phyloP scores from a whole-genome alignment of 2,113 vertebrate genomes.

The Pteropus alecto region DNA sequence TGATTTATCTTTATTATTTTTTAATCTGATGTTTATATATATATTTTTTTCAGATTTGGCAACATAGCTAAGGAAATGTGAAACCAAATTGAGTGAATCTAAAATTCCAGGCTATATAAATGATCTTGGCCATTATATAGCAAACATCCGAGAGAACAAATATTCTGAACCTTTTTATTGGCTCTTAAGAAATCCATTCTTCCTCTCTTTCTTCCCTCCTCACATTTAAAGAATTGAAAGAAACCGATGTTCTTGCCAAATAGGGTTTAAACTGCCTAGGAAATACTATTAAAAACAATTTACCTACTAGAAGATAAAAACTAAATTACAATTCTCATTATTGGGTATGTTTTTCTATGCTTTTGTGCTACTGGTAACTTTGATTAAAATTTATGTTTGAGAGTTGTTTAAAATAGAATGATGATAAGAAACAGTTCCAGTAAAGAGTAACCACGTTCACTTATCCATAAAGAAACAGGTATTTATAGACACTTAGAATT shows the following conservation, averaged over 20 bases:
- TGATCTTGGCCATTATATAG: neutral
- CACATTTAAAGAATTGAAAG: neutral
- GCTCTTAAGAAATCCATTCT: neutral
- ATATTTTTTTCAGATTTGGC: neutral
- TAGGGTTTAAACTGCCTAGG: neutral
- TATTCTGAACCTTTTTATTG: neutral
- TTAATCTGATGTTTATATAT: neutral
- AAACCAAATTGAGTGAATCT: neutral
- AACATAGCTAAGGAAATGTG: neutral
- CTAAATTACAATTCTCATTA: neutral
- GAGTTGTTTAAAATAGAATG: neutral
- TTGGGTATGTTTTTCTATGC: neutral
- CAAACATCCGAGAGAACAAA: neutral
- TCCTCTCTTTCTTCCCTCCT: neutral
- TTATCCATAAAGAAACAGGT: neutral
- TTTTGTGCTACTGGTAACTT: neutral
- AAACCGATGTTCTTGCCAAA: neutral
- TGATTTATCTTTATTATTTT: conserved; percentile 22
- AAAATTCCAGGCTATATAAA: neutral
- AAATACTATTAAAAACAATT: neutral
- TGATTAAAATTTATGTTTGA: neutral
- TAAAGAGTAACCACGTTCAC: neutral
- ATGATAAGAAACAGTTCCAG: neutral
- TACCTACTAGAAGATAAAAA: neutral
- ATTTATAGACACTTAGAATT: neutral